Evolutionary conservation across 2,113 vertebrate species (phyloP), one percentile per base, ranked within the genome.

Genomic region (Macquaria ambigua): DNA sequence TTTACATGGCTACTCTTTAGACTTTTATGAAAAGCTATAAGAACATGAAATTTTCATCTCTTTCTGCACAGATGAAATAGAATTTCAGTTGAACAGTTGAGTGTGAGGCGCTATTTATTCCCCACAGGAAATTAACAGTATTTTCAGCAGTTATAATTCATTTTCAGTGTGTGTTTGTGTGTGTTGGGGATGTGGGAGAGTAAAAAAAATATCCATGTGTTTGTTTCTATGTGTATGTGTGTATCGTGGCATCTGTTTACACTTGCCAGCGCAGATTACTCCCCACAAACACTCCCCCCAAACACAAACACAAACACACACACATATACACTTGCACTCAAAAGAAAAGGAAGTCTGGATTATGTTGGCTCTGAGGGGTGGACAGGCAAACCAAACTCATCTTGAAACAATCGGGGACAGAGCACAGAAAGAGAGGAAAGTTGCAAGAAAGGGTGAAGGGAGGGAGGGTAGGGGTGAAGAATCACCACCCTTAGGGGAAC

Each of bases 381-480:
- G 91, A 92, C 89, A 90, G 87, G 90, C 77, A 78, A 91, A 93
- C 92, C 85, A 93, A 90, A 92, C 90, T 95, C 93, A 95, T 95
- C 92, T 95, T 95, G 94, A 95, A 95, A 93, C 94, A 93, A 95
- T 94, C 55, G 81, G 75, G 52, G 83, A 74, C 67, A 72, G 82
- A 58, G 83, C 52, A 25, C 81, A 78, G 74, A 86, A 63, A 77
- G 67, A 84, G 76, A 83, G 82, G 82, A 76, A 90, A 92, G 86
- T 85, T 87, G 80, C 67, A 85, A 74, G 82, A 82, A 87, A 78
- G 69, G 77, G 75, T 77, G 70, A 59, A 71, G 56, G 70, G 74
- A 66, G 62, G 78, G 74, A 72, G 81, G 62, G 34, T 48, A 21
- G 48, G 67, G 83, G 50, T 79, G 82, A 88, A 77, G 89, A 82